Percentiles rank a stretch among this genome's conserved stretches.
These are phyloP conservation scores for Hippocampus mohnikei DNA, from an alignment of 2,113 vertebrate species.

Conservation along the genomic window DNA sequence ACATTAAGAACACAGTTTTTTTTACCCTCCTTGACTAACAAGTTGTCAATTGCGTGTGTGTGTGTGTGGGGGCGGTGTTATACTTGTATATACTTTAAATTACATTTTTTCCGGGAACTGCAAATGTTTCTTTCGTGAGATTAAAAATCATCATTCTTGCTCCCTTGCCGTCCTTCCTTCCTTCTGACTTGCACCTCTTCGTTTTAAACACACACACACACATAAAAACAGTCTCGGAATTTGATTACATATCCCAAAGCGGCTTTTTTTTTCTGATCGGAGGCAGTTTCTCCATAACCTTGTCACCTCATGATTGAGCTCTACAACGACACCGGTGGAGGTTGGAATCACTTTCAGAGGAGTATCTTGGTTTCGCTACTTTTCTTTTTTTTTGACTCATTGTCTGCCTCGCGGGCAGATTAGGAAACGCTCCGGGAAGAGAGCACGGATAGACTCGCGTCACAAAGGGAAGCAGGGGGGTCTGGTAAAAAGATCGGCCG, in stretches of 20 bases:
- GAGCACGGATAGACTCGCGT: background rate
- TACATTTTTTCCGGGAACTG: constrained; percentile 15
- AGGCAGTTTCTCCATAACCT: constrained; percentile 22
- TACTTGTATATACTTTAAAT: background rate
- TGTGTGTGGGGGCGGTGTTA: background rate
- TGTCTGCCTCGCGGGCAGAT: background rate
- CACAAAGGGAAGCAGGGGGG: background rate
- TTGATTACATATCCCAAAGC: constrained; percentile 22
- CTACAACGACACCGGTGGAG: constrained; percentile 1
- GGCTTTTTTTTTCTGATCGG: constrained; percentile 24
- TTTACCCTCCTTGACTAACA: too few relatives aligned
- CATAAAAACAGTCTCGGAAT: background rate
- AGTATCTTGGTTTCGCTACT: background rate
- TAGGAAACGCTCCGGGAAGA: constrained; percentile 16
- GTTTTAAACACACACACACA: constrained; percentile 7
- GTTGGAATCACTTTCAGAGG: constrained; percentile 7
- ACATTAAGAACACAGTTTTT: too few relatives aligned
- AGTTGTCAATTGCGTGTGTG: background rate
- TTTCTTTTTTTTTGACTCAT: background rate
- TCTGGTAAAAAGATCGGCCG: constrained; percentile 2
- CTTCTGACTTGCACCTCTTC: constrained; percentile 22
- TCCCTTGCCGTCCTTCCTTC: constrained; percentile 4
- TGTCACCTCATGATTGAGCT: constrained; percentile 43
- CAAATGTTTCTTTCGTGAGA: constrained; percentile 31
- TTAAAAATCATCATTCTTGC: constrained; percentile 38